phyloP scores from a whole-genome alignment of 2,113 vertebrate genomes.

The Callithrix jacchus region DNA sequence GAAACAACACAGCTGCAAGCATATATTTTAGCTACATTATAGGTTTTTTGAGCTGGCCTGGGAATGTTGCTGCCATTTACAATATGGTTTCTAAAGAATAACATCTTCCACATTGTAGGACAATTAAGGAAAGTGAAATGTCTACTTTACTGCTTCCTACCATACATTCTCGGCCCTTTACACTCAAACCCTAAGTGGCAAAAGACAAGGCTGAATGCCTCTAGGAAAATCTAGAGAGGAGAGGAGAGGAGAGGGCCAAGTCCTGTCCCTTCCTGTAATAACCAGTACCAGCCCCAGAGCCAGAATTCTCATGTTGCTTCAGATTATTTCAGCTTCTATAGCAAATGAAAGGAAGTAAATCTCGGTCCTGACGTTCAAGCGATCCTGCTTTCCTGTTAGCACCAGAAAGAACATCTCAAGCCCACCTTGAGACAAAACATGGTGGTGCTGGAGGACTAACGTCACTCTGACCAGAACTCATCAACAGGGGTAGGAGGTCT shows the following conservation, averaged over 20 bases:
- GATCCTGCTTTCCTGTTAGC: background rate
- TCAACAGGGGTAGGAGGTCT: background rate
- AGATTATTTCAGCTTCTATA: background rate
- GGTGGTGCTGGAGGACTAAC: background rate
- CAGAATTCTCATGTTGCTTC: background rate
- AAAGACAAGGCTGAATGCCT: background rate
- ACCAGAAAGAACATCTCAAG: background rate
- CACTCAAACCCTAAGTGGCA: background rate
- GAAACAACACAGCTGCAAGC: slow-evolving; percentile 19
- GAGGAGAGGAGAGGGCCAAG: background rate
- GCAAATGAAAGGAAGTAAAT: slow-evolving; percentile 29
- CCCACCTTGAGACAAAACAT: background rate
- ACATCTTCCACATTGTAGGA: background rate
- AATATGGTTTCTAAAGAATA: slow-evolving; percentile 23
- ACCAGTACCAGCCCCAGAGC: background rate
- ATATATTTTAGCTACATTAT: background rate
- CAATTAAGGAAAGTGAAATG: background rate
- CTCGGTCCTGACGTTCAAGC: background rate
- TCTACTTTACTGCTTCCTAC: background rate
- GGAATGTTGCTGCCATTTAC: background rate
- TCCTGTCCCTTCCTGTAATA: background rate
- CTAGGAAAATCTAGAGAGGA: background rate
- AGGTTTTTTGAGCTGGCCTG: slow-evolving; percentile 16
- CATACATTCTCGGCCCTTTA: background rate
- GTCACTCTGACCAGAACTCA: background rate